phyloP scores from a whole-genome alignment of 2,797 vertebrate species.

The Lycodopsis pacificus region DNA sequence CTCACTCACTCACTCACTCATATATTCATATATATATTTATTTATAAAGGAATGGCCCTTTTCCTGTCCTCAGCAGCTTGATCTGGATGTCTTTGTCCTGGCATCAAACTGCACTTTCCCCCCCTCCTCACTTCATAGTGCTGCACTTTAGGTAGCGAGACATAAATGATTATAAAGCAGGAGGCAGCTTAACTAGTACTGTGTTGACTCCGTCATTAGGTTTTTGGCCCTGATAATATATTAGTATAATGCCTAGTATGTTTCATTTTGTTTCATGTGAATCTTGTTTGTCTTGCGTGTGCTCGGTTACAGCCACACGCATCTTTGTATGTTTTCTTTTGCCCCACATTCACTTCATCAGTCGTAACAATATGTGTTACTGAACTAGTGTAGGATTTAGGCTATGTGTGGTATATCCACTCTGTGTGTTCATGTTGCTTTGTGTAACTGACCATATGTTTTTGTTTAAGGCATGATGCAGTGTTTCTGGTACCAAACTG shows the following conservation, averaged over 20 bases:
- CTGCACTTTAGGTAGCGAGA: constrained; percentile 4
- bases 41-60: background rate
- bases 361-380: background rate
- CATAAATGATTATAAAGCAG: constrained; percentile 21
- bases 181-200: background rate
- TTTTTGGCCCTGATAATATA: background rate
- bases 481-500: background rate
- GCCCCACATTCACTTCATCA: background rate
- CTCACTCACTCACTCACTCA: too few relatives aligned
- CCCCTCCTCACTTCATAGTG: background rate
- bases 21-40: too few relatives aligned
- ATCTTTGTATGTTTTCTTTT: constrained; percentile 1
- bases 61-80: background rate
- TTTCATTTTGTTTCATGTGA: background rate
- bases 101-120: constrained; percentile 13
- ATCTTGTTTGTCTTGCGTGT: background rate
- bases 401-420: background rate
- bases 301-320: too few relatives aligned
- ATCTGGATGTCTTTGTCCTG: background rate
- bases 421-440: background rate
- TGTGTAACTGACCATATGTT: background rate
- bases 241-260: background rate
- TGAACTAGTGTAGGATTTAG: background rate
- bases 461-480: background rate
- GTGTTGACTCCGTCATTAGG: background rate